These are phyloP conservation scores for Paramisgurnus dabryanus DNA, from an alignment of 2,113 vertebrate genomes.

Conservation along the genomic window DNA sequence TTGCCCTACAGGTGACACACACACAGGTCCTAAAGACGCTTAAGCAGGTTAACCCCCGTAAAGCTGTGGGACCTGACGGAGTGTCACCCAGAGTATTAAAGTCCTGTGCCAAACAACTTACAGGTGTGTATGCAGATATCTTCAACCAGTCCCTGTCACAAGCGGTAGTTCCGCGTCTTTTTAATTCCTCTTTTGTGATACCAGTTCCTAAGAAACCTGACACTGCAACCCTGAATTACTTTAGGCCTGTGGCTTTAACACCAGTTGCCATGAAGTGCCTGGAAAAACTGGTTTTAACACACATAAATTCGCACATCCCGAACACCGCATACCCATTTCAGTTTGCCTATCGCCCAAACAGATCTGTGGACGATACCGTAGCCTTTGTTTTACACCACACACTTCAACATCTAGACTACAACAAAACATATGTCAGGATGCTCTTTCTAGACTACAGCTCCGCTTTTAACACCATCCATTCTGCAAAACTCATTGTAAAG, in stretches of 20 bases:
- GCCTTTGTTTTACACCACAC: too few species aligned
- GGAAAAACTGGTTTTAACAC: conserved; percentile 6
- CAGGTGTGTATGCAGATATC: not conserved
- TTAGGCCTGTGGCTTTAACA: not conserved
- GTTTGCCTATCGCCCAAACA: not conserved
- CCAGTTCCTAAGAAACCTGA: not conserved
- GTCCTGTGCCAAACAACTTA: not conserved
- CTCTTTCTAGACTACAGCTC: not conserved
- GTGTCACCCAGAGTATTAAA: conserved; percentile 12
- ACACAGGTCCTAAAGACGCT: conserved; percentile 3
- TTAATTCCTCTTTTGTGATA: conserved; percentile 6
- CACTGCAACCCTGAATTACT: not conserved
- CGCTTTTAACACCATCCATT: not conserved
- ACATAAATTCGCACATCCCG: not conserved
- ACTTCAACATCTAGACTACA: too few species aligned
- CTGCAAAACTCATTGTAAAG: too few species aligned
- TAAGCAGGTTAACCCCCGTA: conserved; percentile 7
- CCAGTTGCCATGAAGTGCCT: conserved; percentile 15
- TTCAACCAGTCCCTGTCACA: conserved; percentile 2
- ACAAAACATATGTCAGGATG: too few species aligned
- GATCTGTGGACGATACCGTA: too few species aligned
- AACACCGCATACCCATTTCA: not conserved
- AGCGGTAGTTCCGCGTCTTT: not conserved
- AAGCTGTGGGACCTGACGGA: conserved; percentile 6
- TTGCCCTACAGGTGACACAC: conserved; percentile 25